Percentiles rank a stretch among this genome's conserved stretches.
phyloP scores from a whole-genome alignment of 30 jellyfish, hydroid and myxozoan genomes.

The Turritopsis rubra region DNA sequence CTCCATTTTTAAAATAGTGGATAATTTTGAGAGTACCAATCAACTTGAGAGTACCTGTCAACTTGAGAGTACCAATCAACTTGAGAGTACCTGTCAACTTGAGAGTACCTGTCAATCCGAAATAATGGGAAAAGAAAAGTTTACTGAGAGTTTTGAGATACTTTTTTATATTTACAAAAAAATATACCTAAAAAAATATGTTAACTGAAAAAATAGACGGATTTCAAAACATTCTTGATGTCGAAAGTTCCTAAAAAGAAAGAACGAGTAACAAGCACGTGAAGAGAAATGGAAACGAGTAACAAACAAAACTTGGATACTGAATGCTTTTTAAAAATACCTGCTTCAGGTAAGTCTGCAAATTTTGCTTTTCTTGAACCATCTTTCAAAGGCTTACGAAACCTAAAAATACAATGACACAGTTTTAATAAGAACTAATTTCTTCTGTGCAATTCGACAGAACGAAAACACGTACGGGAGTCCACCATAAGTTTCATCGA shows the following conservation, averaged over 20 bases:
- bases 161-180: neutral
- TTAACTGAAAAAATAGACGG: slow-evolving; percentile 82
- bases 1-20: too few relatives aligned
- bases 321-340: neutral
- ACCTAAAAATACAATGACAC: slow-evolving; percentile 12
- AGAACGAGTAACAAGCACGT: neutral
- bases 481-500: slow-evolving; percentile 56
- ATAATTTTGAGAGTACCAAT: too few relatives aligned
- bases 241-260: slow-evolving; percentile 48
- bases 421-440: too few relatives aligned
- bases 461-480: slow-evolving; percentile 40
- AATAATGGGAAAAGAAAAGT: too few relatives aligned
- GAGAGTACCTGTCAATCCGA: too few relatives aligned
- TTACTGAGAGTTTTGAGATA: neutral
- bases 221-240: slow-evolving; percentile 42
- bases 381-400: slow-evolving; percentile 27
- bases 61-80: too few relatives aligned
- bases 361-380: slow-evolving; percentile 12
- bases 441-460: too few relatives aligned
- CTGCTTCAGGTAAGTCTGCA: slow-evolving; percentile 22
- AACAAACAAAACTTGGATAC: neutral
- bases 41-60: too few relatives aligned
- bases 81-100: too few relatives aligned
- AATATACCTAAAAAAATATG: neutral
- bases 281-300: neutral